Base-by-base conservation (phyloP, 1,140 invertebrate genomes). In the Cylas formicarius region DNA sequence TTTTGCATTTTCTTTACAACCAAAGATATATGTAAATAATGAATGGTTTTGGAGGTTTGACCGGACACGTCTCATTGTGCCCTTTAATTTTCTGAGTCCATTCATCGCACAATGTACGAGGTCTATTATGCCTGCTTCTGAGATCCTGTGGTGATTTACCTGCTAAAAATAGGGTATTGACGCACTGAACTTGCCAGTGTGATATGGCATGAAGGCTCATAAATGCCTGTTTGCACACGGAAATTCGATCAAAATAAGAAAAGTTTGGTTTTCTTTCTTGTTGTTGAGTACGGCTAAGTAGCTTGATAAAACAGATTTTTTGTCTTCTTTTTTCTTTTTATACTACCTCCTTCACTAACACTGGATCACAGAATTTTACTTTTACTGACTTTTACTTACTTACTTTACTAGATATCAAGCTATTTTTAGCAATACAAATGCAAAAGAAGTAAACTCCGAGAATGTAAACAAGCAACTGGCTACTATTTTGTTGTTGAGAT, bases 1-100 rank as follows among this genome's bases (percentile, higher is more conserved):
- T 32, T 32, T 32, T 32, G 6, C 6, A 63, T 60, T 51, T 41
- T 60, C 53, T 60, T 62, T 26, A 58, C 50, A 41, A 44, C 54
- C 33, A 63, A 42, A 27, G 38, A 49, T 32, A 53, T 47, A 49
- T 57, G 48, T 34, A 65, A 50, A 44, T 61, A 63, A n/a, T 29
- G 38, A 43, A 51, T 35, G 35, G 49, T 28, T 54, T 50, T 59
- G 37, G 33, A 11, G 22, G 20, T 29, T 40, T 54, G 13, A 22
- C 26, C 6, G 49, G 44, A 48, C 51, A 53, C 9, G 38, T 31
- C 5, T 35, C 37, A 26, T 51, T 54, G 31, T 54, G 33, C 2
- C 13, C 18, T 41, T 48, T 43, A 27, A 52, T 52, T 48, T 54
- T 51, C n/a, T 23, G 14, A 29, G 14, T 41, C n/a, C 13, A 20